Conservation (phyloP, 1,140 invertebrate genomes). For the Paraescarpia echinospica region DNA sequence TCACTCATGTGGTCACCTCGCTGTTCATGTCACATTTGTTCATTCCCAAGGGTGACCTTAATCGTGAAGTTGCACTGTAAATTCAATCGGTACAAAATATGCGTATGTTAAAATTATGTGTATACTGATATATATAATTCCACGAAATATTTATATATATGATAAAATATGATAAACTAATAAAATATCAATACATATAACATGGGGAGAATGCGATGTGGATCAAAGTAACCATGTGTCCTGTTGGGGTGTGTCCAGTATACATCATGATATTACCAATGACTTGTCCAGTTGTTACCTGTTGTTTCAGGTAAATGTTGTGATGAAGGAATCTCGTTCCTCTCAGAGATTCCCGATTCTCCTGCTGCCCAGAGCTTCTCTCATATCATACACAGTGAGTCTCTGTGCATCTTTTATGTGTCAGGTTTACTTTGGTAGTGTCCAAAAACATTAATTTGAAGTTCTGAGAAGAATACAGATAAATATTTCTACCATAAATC, state of each 20-base stretch:
- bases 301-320: constrained; percentile 59
- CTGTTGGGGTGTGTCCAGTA: background rate
- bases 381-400: constrained; percentile 49
- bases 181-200: too few species aligned
- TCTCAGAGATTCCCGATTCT: constrained; percentile 70
- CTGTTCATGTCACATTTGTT: too few species aligned
- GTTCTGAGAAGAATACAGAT: background rate
- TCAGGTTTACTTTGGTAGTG: background rate
- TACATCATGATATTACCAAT: background rate
- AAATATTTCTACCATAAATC: too few species aligned
- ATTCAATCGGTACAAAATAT: too few species aligned
- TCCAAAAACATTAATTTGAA: background rate
- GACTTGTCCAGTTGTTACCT: background rate
- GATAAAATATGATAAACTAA: too few species aligned
- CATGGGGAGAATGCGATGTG: background rate
- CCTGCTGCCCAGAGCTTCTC: constrained; percentile 62
- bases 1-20: too few species aligned
- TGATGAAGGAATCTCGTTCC: constrained; percentile 75
- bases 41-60: too few species aligned
- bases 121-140: too few species aligned
- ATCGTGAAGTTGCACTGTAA: too few species aligned
- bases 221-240: background rate
- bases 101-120: too few species aligned
- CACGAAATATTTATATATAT: too few species aligned
- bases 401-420: background rate